phyloP scores from a whole-genome alignment of 2,888 invertebrate genomes.

The Actias luna region DNA sequence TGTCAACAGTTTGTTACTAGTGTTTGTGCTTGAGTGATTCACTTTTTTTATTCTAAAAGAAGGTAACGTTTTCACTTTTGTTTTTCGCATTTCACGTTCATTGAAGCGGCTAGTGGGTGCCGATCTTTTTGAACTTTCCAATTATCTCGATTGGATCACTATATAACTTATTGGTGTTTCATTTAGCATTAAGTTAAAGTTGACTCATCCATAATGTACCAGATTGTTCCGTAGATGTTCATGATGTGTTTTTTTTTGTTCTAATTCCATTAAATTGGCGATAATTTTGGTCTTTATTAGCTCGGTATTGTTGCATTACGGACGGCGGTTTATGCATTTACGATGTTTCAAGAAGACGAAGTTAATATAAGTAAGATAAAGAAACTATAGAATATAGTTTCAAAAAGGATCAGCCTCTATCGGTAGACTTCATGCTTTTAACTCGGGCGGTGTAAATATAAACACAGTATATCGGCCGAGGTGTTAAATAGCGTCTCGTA shows the following conservation, averaged over 20 bases:
- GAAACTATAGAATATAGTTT: not conserved
- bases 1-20: slow-evolving; percentile 28
- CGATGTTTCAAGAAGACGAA: not conserved
- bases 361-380: not conserved
- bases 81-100: not conserved
- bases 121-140: not conserved
- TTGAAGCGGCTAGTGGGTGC: not conserved
- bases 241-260: no score
- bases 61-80: slow-evolving; percentile 5
- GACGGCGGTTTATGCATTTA: not conserved
- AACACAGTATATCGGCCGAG: slow-evolving; percentile 17
- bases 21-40: slow-evolving; percentile 23
- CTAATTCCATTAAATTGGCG: no score
- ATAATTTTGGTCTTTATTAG: no score
- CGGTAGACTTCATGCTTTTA: slow-evolving; percentile 1
- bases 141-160: no score
- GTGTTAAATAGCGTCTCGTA: not conserved
- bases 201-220: no score
- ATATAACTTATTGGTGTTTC: no score
- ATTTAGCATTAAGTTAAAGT: no score
- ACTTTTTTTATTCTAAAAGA: not conserved
- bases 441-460: slow-evolving; percentile 15
- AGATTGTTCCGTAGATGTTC: no score
- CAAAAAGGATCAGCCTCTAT: not conserved
- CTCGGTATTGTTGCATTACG: no score